Conservation (phyloP, 2,888 invertebrate genomes). For the Macaria liturata region DNA sequence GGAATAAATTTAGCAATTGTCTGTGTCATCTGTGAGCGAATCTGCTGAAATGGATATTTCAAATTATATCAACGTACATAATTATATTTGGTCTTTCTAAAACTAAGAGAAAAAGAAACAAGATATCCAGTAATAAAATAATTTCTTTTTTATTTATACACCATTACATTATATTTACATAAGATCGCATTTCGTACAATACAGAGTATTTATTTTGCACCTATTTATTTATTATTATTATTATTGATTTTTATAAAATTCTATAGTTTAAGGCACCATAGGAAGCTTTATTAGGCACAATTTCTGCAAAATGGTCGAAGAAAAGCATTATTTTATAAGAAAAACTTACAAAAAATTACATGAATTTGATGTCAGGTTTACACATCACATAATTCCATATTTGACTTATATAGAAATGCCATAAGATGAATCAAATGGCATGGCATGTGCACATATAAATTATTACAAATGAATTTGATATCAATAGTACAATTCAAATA, state of each 20-base stretch:
- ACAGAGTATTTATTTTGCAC: constrained; percentile 76
- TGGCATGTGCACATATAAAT: neutral
- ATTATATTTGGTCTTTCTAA: no score
- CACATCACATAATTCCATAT: no score
- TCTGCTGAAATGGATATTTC: no score
- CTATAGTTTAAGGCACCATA: constrained; percentile 69
- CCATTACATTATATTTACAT: constrained; percentile 70
- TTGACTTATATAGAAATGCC: no score
- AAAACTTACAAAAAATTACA: neutral
- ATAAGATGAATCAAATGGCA: neutral
- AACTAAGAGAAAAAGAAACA: constrained; percentile 41
- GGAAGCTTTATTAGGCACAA: constrained; percentile 54
- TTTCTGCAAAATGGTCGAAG: constrained; percentile 33
- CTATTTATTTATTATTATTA: constrained; percentile 49
- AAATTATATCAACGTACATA: no score
- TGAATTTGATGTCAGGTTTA: no score
- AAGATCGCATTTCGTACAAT: constrained; percentile 65
- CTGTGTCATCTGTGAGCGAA: no score
- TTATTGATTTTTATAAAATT: constrained; percentile 34
- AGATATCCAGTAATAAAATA: constrained; percentile 74
- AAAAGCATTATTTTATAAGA: neutral
- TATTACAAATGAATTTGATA: neutral
- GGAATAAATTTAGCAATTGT: no score
- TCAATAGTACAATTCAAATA: neutral
- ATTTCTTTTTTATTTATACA: constrained; percentile 74